phyloP scores from a whole-genome alignment of 92 coral and sea anemone genomes.

The Zoanthus sansibaricus region DNA sequence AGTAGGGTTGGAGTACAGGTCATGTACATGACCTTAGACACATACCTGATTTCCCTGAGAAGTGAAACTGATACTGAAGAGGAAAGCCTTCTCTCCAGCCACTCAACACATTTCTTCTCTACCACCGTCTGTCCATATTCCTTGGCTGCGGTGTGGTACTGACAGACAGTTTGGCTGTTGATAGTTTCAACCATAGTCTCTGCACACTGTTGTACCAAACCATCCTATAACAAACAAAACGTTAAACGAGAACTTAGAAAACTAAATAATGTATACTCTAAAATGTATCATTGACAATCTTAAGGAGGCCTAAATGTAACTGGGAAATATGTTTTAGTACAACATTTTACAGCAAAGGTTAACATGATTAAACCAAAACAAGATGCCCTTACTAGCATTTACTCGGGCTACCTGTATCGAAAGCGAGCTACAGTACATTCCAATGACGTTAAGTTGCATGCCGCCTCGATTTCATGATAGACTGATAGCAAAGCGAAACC shows the following conservation, averaged over 20 bases:
- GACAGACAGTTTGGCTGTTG: slow-evolving; percentile 86
- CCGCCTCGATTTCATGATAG: too few species aligned
- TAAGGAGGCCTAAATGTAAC: not conserved
- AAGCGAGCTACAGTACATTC: too few species aligned
- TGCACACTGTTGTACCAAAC: slow-evolving; percentile 81
- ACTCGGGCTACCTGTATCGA: too few species aligned
- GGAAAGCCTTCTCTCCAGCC: slow-evolving; percentile 90
- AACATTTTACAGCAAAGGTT: too few species aligned
- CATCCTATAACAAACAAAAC: slow-evolving; percentile 58
- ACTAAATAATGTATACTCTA: not conserved
- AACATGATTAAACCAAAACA: not conserved
- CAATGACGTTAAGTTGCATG: too few species aligned
- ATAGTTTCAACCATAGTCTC: slow-evolving; percentile 89
- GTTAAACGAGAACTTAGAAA: not conserved
- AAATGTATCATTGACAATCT: not conserved
- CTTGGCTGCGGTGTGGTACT: slow-evolving; percentile 80
- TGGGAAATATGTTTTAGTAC: too few species aligned
- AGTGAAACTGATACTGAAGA: slow-evolving; percentile 82
- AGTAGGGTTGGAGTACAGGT: too few species aligned
- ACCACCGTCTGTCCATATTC: slow-evolving; percentile 81
- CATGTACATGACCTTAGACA: not conserved
- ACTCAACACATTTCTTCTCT: slow-evolving; percentile 82
- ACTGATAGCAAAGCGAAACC: too few species aligned
- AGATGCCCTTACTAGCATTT: too few species aligned
- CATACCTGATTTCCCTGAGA: slow-evolving; percentile 85